Evolutionary conservation across 1,140 invertebrate species (phyloP).

Genomic region (Drosophila mauritiana): DNA sequence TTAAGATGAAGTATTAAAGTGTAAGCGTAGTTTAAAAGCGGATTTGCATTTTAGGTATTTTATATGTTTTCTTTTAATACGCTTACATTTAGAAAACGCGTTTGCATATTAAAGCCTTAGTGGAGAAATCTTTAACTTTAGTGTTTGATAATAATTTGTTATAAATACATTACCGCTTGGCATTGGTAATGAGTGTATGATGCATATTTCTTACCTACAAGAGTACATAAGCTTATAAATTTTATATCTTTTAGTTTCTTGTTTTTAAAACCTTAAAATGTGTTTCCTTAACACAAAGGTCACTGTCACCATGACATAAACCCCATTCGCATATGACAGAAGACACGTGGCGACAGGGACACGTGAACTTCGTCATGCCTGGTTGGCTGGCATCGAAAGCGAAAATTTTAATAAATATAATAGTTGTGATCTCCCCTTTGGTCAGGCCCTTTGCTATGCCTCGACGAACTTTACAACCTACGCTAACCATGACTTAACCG

Average conservation of each 20-base stretch:
- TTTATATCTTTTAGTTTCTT: too few species aligned
- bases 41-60: too few species aligned
- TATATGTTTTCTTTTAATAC: too few species aligned
- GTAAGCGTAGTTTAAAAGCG: background rate
- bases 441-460: conserved; percentile 52
- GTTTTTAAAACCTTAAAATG: too few species aligned
- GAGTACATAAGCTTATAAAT: too few species aligned
- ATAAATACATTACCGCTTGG: too few species aligned
- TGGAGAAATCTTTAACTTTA: too few species aligned
- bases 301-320: conserved; percentile 58
- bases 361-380: conserved; percentile 49
- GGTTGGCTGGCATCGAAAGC: conserved; percentile 40
- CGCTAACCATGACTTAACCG: conserved; percentile 47
- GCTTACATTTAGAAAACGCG: too few species aligned
- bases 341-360: conserved; percentile 25
- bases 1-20: background rate
- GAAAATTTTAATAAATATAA: conserved; percentile 24
- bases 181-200: too few species aligned
- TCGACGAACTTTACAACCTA: conserved; percentile 45
- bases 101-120: too few species aligned
- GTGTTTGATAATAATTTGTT: too few species aligned
- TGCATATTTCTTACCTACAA: too few species aligned
- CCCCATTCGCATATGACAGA: conserved; percentile 39
- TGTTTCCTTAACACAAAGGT: background rate
- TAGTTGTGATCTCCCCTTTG: conserved; percentile 11